A percentile compares a stretch with the other conserved stretches of the same genome.
These are phyloP conservation scores for Sympetrum striolatum DNA, from an alignment of 2,888 invertebrate genomes.

Conservation along the genomic window DNA sequence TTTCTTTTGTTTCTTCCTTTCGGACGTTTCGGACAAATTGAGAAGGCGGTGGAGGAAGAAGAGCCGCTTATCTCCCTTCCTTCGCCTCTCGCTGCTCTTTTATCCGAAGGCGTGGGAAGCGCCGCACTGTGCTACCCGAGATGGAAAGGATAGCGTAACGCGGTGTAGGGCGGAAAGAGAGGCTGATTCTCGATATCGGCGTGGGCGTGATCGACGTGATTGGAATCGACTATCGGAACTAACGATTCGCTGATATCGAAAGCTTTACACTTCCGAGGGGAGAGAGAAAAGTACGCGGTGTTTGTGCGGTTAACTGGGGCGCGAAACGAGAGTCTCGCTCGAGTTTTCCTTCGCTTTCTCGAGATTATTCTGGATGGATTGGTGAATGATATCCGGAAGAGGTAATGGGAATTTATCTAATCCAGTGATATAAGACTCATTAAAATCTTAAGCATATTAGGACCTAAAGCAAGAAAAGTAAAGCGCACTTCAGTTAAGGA, in stretches of 20 bases:
- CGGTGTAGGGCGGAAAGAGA: neutral
- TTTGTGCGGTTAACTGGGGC: no score
- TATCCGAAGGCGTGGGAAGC: neutral
- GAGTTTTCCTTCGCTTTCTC: no score
- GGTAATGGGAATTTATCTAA: no score
- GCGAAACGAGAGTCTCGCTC: no score
- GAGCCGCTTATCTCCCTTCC: neutral
- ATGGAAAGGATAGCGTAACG: neutral
- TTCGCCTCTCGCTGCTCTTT: neutral
- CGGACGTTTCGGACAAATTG: neutral
- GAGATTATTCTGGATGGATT: no score
- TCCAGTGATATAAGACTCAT: no score
- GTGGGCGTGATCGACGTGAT: neutral
- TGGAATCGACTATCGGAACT: neutral
- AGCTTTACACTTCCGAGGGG: no score
- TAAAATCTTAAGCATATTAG: no score
- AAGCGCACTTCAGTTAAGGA: no score
- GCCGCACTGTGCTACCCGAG: neutral
- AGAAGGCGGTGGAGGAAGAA: neutral
- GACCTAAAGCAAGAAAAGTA: no score
- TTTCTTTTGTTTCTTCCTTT: neutral
- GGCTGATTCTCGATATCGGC: neutral
- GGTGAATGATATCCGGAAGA: no score
- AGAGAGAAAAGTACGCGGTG: no score
- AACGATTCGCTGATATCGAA: neutral